These are phyloP conservation scores for Amblyjoppa fuscipennis DNA, from an alignment of 2,888 invertebrate species.

Conservation along the genomic window DNA sequence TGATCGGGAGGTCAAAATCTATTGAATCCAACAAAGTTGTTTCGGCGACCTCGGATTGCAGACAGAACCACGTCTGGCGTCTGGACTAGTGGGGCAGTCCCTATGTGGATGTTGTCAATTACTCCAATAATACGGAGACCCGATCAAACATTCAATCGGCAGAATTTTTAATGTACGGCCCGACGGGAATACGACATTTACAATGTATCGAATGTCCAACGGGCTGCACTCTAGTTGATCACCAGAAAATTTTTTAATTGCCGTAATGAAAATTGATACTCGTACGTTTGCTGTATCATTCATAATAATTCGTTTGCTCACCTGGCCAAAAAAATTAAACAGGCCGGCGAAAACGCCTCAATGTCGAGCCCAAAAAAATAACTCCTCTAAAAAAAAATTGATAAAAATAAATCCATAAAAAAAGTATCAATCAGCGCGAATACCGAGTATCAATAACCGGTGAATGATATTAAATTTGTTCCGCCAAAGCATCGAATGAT, in stretches of 20 bases:
- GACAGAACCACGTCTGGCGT: too few species aligned
- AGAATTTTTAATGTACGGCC: background rate
- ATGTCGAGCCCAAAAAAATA: background rate
- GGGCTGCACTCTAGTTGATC: conserved; percentile 1
- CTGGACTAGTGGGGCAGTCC: background rate
- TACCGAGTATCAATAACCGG: background rate
- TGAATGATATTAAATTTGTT: background rate
- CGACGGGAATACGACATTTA: background rate
- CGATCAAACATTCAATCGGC: background rate
- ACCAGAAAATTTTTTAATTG: background rate
- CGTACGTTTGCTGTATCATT: background rate
- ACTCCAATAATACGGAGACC: conserved; percentile 9
- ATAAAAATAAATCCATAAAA: too few species aligned
- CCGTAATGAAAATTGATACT: background rate
- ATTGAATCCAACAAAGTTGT: too few species aligned
- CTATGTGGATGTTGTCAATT: background rate
- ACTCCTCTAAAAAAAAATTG: too few species aligned
- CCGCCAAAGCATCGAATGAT: background rate
- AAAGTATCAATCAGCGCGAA: background rate
- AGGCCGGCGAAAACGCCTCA: background rate
- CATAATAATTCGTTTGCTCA: background rate
- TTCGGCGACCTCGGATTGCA: too few species aligned
- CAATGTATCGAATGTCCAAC: background rate
- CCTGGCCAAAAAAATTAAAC: background rate
- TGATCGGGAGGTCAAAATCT: too few species aligned